Evolutionary conservation across 2,888 invertebrate species (phyloP).

Genomic region (Drosophila percnosoma): DNA sequence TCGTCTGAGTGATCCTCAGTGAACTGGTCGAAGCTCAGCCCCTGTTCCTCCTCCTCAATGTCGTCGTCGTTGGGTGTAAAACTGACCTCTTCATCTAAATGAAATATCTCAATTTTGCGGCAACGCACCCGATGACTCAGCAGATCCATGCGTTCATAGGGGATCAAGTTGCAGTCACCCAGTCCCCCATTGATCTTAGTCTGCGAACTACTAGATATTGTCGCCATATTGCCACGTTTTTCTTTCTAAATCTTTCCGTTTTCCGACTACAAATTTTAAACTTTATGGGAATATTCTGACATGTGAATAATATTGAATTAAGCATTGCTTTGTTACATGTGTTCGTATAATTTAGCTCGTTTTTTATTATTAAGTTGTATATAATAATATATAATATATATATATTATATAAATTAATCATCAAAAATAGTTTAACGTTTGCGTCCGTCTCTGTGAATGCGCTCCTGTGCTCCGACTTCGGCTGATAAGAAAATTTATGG

Average conservation of each 20-base stretch:
- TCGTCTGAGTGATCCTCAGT: constrained; percentile 47
- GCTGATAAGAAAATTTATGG: constrained; percentile 79
- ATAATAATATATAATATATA: too few relatives aligned
- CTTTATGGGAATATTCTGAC: neutral
- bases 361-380: neutral
- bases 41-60: constrained; percentile 31
- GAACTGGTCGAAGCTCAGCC: neutral
- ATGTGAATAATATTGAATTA: neutral
- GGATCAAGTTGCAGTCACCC: constrained; percentile 32
- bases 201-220: neutral
- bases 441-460: constrained; percentile 12
- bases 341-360: neutral
- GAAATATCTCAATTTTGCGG: constrained; percentile 56
- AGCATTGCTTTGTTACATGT: neutral
- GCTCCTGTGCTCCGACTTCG: constrained; percentile 51
- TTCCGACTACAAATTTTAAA: too few relatives aligned
- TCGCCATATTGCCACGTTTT: constrained; percentile 11
- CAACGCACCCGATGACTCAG: constrained; percentile 43
- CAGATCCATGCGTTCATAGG: constrained; percentile 50
- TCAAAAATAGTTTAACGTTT: neutral
- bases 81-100: constrained; percentile 55
- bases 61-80: constrained; percentile 41
- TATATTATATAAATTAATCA: neutral
- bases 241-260: neutral
- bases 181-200: constrained; percentile 20